Conservation (phyloP, 1,140 invertebrate species). For the Leptinotarsa texana region DNA sequence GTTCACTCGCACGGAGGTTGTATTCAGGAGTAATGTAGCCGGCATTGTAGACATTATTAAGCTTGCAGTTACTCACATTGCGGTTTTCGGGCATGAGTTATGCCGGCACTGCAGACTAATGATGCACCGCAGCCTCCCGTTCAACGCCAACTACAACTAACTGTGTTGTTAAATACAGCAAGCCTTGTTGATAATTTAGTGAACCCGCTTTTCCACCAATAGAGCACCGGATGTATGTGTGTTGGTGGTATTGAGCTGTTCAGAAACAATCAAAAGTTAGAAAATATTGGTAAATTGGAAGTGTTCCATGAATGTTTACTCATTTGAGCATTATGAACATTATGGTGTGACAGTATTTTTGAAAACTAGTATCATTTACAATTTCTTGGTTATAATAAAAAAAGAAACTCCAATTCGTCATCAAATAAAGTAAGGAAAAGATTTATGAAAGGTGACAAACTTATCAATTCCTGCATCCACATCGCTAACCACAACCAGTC, state of each 20-base stretch:
- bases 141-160: constrained; percentile 36
- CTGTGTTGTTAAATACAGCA: constrained; percentile 34
- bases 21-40: constrained; percentile 41
- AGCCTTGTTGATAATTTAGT: constrained; percentile 41
- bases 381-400: no score
- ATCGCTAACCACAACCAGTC: no score
- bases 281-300: no score
- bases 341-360: no score
- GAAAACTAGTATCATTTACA: no score
- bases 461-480: no score
- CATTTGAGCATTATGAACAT: no score
- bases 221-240: constrained; percentile 10
- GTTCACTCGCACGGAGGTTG: constrained; percentile 11
- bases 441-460: no score
- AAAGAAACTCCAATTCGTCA: no score
- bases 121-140: constrained; percentile 40
- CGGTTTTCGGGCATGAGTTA: constrained; percentile 48
- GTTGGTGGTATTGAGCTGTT: not conserved
- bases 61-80: constrained; percentile 51
- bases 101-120: constrained; percentile 44
- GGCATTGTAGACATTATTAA: constrained; percentile 48
- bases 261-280: no score
- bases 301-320: no score
- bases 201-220: constrained; percentile 25
- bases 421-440: no score